These are phyloP conservation scores for Thecophora atra DNA, from an alignment of 2,888 invertebrate genomes.

Conservation along the genomic window DNA sequence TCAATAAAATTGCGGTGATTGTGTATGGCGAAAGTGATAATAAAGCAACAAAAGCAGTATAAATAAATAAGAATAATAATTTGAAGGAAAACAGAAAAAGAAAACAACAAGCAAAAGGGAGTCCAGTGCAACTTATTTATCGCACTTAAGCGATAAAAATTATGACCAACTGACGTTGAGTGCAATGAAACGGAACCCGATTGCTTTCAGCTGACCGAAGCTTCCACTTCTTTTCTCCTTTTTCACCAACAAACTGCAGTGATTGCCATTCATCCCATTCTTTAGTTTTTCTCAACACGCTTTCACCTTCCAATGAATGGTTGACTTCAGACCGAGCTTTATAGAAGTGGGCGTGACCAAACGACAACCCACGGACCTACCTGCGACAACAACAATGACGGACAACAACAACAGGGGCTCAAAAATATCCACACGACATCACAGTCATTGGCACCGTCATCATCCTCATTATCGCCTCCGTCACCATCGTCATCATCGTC, in stretches of 20 bases:
- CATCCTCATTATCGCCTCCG: not conserved
- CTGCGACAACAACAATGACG: not conserved
- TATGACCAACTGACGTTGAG: not conserved
- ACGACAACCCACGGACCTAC: slow-evolving; percentile 24
- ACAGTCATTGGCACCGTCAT: not conserved
- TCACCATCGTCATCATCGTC: not conserved
- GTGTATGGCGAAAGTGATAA: not conserved
- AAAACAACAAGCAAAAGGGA: not conserved
- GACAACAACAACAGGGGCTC: not conserved
- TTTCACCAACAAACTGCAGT: not conserved
- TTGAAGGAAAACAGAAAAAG: not conserved
- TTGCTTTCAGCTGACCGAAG: too few relatives aligned
- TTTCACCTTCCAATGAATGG: not conserved
- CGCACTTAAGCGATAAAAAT: not conserved
- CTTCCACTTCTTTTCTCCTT: not conserved
- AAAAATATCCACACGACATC: not conserved
- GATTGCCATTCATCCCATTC: not conserved
- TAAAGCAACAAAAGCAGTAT: not conserved
- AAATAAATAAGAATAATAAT: slow-evolving; percentile 1
- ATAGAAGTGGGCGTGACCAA: slow-evolving; percentile 15
- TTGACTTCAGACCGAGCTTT: not conserved
- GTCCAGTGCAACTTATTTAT: not conserved
- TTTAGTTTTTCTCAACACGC: not conserved
- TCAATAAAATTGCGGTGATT: slow-evolving; percentile 16
- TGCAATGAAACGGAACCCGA: not conserved